phyloP scores from a whole-genome alignment of 2,888 invertebrate genomes.

The Alviniconcha strummeri region DNA sequence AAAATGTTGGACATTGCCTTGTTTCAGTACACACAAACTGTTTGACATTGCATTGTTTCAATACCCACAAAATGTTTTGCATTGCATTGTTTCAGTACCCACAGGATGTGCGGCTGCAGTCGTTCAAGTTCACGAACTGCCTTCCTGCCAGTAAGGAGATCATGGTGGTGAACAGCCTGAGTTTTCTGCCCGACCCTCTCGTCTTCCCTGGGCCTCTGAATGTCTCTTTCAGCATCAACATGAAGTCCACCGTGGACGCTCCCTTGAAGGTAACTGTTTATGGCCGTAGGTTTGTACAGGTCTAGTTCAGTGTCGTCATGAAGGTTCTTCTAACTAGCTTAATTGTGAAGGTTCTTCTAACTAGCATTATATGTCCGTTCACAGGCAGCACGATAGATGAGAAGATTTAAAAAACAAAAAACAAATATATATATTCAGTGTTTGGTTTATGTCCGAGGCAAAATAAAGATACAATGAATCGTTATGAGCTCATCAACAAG shows the following conservation, averaged over 20 bases:
- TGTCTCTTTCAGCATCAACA: constrained; percentile 40
- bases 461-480: no score
- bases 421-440: no score
- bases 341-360: background rate
- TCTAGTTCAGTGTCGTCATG: background rate
- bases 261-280: constrained; percentile 29
- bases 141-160: constrained; percentile 42
- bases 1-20: no score
- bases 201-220: constrained; percentile 53
- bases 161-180: constrained; percentile 31
- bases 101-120: constrained; percentile 2
- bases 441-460: no score
- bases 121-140: constrained; percentile 51
- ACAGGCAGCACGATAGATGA: no score
- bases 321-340: background rate
- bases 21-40: no score
- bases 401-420: no score
- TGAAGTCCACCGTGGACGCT: constrained; percentile 34
- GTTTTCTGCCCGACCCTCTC: constrained; percentile 55
- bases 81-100: background rate
- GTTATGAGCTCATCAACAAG: no score
- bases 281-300: no score
- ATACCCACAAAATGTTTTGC: no score
- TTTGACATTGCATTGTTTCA: no score
- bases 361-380: background rate